Evolutionary conservation across 1,140 invertebrate genomes (phyloP), one percentile per base, ranked within the genome.

Genomic region (Vollenhovia emeryi): DNA sequence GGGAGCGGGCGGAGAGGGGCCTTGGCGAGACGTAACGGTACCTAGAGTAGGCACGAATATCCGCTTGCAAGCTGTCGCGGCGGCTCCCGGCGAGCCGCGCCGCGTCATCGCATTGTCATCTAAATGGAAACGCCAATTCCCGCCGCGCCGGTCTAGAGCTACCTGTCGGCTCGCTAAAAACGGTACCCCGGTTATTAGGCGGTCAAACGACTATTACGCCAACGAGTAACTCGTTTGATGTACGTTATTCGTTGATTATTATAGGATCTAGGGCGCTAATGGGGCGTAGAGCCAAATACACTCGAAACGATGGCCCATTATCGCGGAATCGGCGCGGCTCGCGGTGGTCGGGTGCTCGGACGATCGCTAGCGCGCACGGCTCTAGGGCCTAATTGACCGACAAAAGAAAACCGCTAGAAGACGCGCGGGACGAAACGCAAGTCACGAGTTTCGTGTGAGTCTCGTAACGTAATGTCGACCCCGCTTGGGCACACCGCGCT

Each of bases 41-140:
- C 92, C 86, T 91, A 92, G 93, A 93, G 92, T 93, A 93, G 92
- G 91, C 91, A 92, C 86, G 90, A 94, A 94, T 93, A 94, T 94
- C 91, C 93, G 93, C 93, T 90, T 93, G 93, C 93, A 93, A 94
- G 93, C 90, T 93, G 93, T 93, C 89, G 92, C 87, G 64, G 92
- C 79, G 64, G 33, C 33, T 3, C 3, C 33, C 87, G 64, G 92
- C 79, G 64, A 85, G 91, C 92, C 87, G 84, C 86, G 86, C 91
- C 59, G 87, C 88, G 87, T 90, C 87, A 89, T 90, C 86, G 91
- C 88, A 91, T 92, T 91, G 92, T 93, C 91, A 93, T 92, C 90
- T 86, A 60, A 57, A 73, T 84, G 27, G 45, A 79, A 84, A 86
- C 66, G 66, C 66, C 52, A 89, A 84, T 89, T 86, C 55, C 76